Evolutionary conservation across 1,140 invertebrate genomes (phyloP).

Genomic region (Drusus annulatus): DNA sequence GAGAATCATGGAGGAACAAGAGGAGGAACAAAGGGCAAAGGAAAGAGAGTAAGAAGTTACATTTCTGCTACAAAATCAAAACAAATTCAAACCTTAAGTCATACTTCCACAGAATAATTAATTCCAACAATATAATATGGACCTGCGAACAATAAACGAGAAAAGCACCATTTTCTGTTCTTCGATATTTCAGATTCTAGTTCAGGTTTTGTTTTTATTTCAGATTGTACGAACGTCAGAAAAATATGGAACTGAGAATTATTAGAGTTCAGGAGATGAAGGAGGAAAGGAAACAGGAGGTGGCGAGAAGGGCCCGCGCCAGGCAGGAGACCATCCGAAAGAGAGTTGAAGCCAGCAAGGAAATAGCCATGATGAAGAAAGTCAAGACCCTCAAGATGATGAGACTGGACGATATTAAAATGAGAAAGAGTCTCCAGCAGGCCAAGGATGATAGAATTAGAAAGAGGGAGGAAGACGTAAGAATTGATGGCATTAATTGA

Average conservation of each 20-base stretch:
- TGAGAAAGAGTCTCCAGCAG: slow-evolving; percentile 19
- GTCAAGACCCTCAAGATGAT: slow-evolving; percentile 34
- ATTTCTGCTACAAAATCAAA: too few relatives aligned
- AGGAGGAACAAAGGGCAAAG: slow-evolving; percentile 66
- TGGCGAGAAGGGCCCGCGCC: slow-evolving; percentile 9
- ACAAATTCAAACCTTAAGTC: too few relatives aligned
- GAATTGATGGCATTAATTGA: neutral
- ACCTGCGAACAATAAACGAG: too few relatives aligned
- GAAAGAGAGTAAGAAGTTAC: slow-evolving; percentile 58
- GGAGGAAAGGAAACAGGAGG: slow-evolving; percentile 32
- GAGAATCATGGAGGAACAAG: slow-evolving; percentile 62
- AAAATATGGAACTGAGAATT: slow-evolving; percentile 37
- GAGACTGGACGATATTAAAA: slow-evolving; percentile 37
- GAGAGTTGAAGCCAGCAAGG: slow-evolving; percentile 38
- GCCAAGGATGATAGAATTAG: slow-evolving; percentile 6
- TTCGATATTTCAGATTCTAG: too few relatives aligned
- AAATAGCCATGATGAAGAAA: slow-evolving; percentile 44
- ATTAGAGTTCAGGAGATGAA: slow-evolving; percentile 36
- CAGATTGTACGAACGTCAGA: slow-evolving; percentile 17
- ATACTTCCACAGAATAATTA: too few relatives aligned
- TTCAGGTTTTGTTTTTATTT: neutral
- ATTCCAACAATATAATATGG: too few relatives aligned
- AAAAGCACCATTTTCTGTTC: too few relatives aligned
- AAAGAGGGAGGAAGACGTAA: slow-evolving; percentile 33
- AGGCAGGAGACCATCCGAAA: slow-evolving; percentile 27